phyloP scores from a whole-genome alignment of 2,888 invertebrate genomes.

The Ommatoiulus sabulosus region DNA sequence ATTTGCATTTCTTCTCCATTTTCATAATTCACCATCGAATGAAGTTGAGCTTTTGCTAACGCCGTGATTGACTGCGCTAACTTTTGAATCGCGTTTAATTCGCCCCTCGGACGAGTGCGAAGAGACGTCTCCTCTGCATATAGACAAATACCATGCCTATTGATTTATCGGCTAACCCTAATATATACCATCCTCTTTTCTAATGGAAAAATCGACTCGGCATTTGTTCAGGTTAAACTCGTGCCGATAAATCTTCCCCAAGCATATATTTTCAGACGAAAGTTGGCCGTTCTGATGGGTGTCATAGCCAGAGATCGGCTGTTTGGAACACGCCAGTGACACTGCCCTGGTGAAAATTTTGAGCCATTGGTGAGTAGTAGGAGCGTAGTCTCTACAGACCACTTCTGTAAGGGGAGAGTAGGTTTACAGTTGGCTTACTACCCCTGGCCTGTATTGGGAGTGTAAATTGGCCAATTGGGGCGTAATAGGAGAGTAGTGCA shows the following conservation, averaged over 20 bases:
- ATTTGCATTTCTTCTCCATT: conserved; percentile 52
- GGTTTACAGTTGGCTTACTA: too few relatives aligned
- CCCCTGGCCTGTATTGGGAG: too few relatives aligned
- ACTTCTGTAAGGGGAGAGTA: too few relatives aligned
- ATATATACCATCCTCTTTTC: conserved; percentile 36
- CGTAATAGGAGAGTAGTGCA: too few relatives aligned
- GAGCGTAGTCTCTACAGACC: too few relatives aligned
- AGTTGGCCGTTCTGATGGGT: not conserved
- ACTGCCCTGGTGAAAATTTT: not conserved
- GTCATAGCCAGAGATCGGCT: not conserved
- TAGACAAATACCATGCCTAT: conserved; percentile 19
- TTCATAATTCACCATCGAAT: conserved; percentile 37
- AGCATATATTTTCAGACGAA: conserved; percentile 27
- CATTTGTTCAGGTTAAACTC: conserved; percentile 30
- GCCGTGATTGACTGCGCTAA: conserved; percentile 46
- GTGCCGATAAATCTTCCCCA: conserved; percentile 9
- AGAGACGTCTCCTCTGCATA: conserved; percentile 31
- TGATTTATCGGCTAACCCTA: conserved; percentile 40
- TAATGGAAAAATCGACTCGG: conserved; percentile 24
- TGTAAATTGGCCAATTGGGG: too few relatives aligned
- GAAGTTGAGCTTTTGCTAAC: not conserved
- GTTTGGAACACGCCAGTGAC: not conserved
- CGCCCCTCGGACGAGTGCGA: conserved; percentile 15
- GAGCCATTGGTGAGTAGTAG: too few relatives aligned
- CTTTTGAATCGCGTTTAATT: conserved; percentile 17